Evolutionary conservation across 2,888 invertebrate species (phyloP), one percentile per base, ranked within the genome.

Genomic region (Caenorhabditis sp.): DNA sequence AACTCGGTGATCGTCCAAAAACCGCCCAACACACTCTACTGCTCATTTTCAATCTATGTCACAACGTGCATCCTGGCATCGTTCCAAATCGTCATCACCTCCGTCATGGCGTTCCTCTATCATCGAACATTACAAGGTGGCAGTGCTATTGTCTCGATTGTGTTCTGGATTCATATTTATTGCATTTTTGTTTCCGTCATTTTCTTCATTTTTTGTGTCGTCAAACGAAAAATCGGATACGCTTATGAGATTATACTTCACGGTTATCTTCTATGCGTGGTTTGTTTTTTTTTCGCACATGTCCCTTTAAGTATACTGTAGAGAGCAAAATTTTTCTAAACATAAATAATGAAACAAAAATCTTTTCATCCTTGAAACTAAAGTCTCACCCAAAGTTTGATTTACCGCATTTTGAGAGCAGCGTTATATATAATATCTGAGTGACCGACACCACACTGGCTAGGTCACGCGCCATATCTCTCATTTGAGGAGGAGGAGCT

Each of bases 191-290:
- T 71, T 17, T 77, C 78, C 12, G 58, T 78, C 5, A 23, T 76
- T 12, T 81, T 79, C 58, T 69, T 79, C 12, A 19, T 76, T 1
- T 78, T 81, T 57, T 75, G 77, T 58, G 50, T 78, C 14, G 37
- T 67, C 36, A 75, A 78, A 62, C 69, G 76, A 49, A 81, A 81
- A 58, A 69, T 81, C 37, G 81, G 81, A 12, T 73, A 76, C 10
- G 65, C 72, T 23, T 81, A 79, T 62, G 80, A 81, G 51, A 76
- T 81, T 26, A 67, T 81, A 23, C 69, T 81, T 10, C 79, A 81
- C 63, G 80, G 74, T 24, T 80, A 79, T 58, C 64, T 81, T 24
- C 66, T 81, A 14, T 77, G 75, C 51, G 78, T 81, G 60, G 81
- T 81, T 26, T 69, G 78, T 74, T 55, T 61, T 61, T 26, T 24